Evolutionary conservation across 2,888 invertebrate genomes (phyloP).

Genomic region (Monopis laevigella): DNA sequence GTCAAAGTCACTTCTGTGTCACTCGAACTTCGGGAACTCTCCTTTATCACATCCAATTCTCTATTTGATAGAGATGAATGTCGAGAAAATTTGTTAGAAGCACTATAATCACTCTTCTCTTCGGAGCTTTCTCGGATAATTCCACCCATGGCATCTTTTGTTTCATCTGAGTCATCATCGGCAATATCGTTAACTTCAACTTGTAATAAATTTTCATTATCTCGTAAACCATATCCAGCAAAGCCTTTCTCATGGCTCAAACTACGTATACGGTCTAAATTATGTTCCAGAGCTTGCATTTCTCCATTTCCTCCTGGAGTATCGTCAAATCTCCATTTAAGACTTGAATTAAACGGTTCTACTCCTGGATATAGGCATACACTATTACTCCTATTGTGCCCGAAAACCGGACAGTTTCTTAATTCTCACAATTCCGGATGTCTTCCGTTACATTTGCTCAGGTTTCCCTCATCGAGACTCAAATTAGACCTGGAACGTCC

Average conservation of each 20-base stretch:
- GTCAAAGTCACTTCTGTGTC: constrained; percentile 62
- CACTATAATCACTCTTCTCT: constrained; percentile 53
- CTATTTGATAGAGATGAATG: constrained; percentile 58
- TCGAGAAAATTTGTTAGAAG: constrained; percentile 51
- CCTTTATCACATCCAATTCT: constrained; percentile 61
- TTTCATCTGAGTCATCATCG: constrained; percentile 48
- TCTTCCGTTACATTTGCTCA: constrained; percentile 58
- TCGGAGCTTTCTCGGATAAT: constrained; percentile 44
- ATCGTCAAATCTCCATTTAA: constrained; percentile 61
- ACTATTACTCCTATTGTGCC: constrained; percentile 64
- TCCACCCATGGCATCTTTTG: constrained; percentile 36
- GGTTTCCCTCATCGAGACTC: constrained; percentile 57
- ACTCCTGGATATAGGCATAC: constrained; percentile 56
- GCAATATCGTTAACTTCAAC: constrained; percentile 51
- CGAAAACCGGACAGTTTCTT: constrained; percentile 61
- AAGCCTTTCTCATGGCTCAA: constrained; percentile 54
- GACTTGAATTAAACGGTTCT: constrained; percentile 58
- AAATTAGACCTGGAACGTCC: constrained; percentile 58
- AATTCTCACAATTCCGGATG: constrained; percentile 66
- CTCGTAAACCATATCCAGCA: constrained; percentile 39
- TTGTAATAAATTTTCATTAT: constrained; percentile 51
- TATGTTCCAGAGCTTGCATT: constrained; percentile 52
- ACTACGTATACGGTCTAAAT: constrained; percentile 58
- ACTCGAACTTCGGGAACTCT: constrained; percentile 63
- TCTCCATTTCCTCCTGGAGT: constrained; percentile 42